Base-by-base conservation (phyloP, 2,888 invertebrate genomes). In the Dolichomitus sp. region DNA sequence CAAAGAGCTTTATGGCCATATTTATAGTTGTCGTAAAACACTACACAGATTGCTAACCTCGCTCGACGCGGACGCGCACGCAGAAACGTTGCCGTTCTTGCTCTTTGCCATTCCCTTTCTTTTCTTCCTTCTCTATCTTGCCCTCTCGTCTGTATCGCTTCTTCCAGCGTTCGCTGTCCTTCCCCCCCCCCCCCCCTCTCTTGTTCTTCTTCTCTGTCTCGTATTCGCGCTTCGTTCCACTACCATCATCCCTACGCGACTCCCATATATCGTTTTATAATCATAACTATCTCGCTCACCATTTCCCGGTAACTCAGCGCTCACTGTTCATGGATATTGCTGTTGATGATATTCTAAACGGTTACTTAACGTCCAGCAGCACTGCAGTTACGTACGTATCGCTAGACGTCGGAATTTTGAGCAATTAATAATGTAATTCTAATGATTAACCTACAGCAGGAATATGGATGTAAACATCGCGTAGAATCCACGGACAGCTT, bases 11-110 rank as follows among this genome's bases (percentile, higher is more conserved):
- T 93, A 92, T 89, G 88, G 88, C 88, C 91, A 91, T 92, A 93
- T 93, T 93, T 93, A 93, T 93, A 92, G 92, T 91, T 92, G 92
- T 92, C 92, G 91, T 93, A 93, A 93, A 93, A 92, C 91, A 91
- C 91, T 91, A 90, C 90, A 88, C 90, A 91, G 92, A 93, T 93
- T 92, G 91, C 92, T 89, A 91, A 90, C 90, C 91, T 91, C 90
- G 89, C 88, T 88, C 87, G 83, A 87, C 89, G 86, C 89, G 87
- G 82, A 87, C 87, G 48, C 66, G 85, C 84, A 78, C 81, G 82
- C 75, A 77, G 77, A 66, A 69, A 83, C 82, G 76, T 77, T 78
- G 80, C 70, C 80, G 70, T 77, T 83, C 50, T 66, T 48, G 77
- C 72, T 83, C 80, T 72, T 73, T 77, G 76, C 70, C 74, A 59